phyloP scores from a whole-genome alignment of 1,140 invertebrate species.

The Drosophila lowei region DNA sequence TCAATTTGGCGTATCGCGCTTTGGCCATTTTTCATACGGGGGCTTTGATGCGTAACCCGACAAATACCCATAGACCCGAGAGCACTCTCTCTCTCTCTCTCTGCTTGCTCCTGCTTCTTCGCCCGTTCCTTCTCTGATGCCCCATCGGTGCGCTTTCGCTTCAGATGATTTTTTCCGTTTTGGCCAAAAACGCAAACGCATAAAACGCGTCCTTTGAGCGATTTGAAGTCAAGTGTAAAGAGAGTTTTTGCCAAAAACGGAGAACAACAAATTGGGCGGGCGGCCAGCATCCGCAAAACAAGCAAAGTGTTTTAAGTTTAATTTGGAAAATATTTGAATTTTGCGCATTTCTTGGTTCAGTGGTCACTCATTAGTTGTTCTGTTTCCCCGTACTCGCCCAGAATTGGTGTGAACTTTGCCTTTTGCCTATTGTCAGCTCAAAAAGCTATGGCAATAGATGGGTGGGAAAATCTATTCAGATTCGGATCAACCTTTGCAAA shows the following conservation, averaged over 20 bases:
- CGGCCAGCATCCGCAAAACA: slow-evolving; percentile 12
- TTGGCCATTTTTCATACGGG: slow-evolving; percentile 79
- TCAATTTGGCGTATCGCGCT: slow-evolving; percentile 74
- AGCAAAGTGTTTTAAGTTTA: slow-evolving; percentile 75
- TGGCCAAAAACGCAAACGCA: slow-evolving; percentile 69
- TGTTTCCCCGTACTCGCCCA: not conserved
- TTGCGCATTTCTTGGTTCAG: slow-evolving; percentile 79
- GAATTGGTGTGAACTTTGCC: slow-evolving; percentile 51
- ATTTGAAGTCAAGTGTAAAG: slow-evolving; percentile 82
- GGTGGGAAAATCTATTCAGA: slow-evolving; percentile 59
- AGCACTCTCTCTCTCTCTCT: not conserved
- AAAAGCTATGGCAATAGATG: slow-evolving; percentile 24
- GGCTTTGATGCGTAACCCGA: slow-evolving; percentile 76
- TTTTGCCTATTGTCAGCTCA: not conserved
- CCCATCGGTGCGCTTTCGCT: slow-evolving; percentile 4
- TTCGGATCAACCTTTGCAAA: slow-evolving; percentile 36
- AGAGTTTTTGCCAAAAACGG: slow-evolving; percentile 66
- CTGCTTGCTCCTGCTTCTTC: not conserved
- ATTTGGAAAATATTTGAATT: slow-evolving; percentile 81
- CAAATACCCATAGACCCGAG: slow-evolving; percentile 25
- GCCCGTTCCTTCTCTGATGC: not conserved
- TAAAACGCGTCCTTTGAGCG: slow-evolving; percentile 77
- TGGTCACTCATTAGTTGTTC: slow-evolving; percentile 43
- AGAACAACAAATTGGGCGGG: slow-evolving; percentile 38
- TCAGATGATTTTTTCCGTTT: slow-evolving; percentile 29